These are phyloP conservation scores for Remorina albescens DNA, from an alignment of 2,797 vertebrate species.

Conservation along the genomic window DNA sequence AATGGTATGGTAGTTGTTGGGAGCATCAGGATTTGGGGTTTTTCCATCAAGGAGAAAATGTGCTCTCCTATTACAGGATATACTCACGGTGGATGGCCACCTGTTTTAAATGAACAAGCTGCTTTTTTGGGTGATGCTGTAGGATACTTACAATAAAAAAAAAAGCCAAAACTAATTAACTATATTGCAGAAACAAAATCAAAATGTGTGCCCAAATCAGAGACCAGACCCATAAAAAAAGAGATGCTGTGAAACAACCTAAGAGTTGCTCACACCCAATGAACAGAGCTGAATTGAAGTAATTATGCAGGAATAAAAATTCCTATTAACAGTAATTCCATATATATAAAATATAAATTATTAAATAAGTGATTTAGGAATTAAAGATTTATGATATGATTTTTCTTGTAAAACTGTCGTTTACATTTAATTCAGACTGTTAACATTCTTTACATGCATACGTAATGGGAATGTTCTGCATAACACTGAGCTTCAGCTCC, in stretches of 20 bases:
- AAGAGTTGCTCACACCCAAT: neutral
- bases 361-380: neutral
- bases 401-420: neutral
- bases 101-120: neutral
- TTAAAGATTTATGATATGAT: neutral
- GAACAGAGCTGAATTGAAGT: neutral
- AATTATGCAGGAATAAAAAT: neutral
- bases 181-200: too few relatives aligned
- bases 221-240: neutral
- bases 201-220: neutral
- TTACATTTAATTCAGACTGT: too few relatives aligned
- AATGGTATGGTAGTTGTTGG: too few relatives aligned
- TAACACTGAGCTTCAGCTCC: neutral
- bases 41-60: too few relatives aligned
- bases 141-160: neutral
- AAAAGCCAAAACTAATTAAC: too few relatives aligned
- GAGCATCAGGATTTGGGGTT: too few relatives aligned
- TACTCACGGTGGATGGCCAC: neutral
- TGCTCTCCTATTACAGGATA: too few relatives aligned
- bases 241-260: too few relatives aligned
- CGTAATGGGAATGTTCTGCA: neutral
- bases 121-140: neutral
- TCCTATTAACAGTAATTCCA: neutral
- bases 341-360: too few relatives aligned
- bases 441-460: constrained; percentile 7